phyloP scores from a whole-genome alignment of 2,797 vertebrate species.

The Silurus aristotelis region DNA sequence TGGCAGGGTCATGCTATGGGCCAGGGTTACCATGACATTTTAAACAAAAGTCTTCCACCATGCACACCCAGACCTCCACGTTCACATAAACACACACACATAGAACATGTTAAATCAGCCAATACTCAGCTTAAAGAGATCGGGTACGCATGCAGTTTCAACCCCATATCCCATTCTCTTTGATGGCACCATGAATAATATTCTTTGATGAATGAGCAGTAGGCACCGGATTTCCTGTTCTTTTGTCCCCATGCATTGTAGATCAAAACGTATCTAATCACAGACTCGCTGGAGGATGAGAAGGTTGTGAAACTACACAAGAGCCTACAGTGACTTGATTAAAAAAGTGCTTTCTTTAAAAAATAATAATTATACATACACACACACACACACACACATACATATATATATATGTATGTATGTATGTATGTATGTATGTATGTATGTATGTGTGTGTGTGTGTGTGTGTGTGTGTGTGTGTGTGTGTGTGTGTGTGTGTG shows the following conservation, averaged over 20 bases:
- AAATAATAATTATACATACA: too few relatives aligned
- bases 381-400: too few relatives aligned
- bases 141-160: not conserved
- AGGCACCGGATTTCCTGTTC: conserved; percentile 34
- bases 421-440: too few relatives aligned
- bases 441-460: too few relatives aligned
- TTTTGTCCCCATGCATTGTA: conserved; percentile 26
- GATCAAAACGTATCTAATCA: conserved; percentile 40
- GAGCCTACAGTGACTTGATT: conserved; percentile 6
- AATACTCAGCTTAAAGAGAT: conserved; percentile 5
- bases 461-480: too few relatives aligned
- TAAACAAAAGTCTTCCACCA: conserved; percentile 26
- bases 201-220: conserved; percentile 28
- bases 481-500: too few relatives aligned
- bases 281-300: not conserved
- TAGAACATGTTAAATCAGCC: conserved; percentile 14
- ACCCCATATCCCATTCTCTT: conserved; percentile 14
- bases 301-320: not conserved
- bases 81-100: conserved; percentile 31
- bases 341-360: not conserved
- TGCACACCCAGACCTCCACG: not conserved
- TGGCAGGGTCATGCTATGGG: conserved; percentile 28
- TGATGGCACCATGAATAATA: conserved; percentile 37
- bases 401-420: too few relatives aligned
- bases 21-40: conserved; percentile 8